Conservation (phyloP, 2,113 vertebrate genomes). For the Casuarius casuarius region DNA sequence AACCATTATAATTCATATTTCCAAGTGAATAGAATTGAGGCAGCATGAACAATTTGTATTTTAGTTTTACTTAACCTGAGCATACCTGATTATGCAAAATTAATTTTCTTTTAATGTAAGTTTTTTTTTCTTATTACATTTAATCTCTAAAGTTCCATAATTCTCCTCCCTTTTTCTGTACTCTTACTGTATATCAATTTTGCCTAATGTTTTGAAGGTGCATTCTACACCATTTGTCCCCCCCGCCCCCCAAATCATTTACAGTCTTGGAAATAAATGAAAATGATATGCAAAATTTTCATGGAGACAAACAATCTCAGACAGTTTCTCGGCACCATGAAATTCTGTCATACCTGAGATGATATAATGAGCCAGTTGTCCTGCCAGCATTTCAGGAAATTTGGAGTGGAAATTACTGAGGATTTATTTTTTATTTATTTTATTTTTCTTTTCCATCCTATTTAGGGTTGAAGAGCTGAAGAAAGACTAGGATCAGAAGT, state of each 20-base stretch:
- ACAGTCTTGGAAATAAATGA: not conserved
- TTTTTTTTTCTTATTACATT: not conserved
- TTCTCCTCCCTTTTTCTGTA: not conserved
- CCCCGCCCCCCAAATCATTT: not conserved
- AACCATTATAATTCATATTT: not conserved
- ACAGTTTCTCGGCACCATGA: not conserved
- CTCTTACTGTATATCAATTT: not conserved
- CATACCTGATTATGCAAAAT: not conserved
- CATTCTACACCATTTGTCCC: rapidly evolving
- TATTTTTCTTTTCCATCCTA: not conserved
- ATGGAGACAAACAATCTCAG: not conserved
- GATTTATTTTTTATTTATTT: not conserved
- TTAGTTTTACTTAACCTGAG: not conserved
- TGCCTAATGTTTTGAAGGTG: not conserved
- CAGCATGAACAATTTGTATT: not conserved
- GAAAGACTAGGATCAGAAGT: not conserved
- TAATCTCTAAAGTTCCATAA: not conserved
- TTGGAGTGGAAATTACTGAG: not conserved
- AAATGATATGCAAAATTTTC: not conserved
- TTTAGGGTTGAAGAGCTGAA: not conserved
- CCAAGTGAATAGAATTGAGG: not conserved
- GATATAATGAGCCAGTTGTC: not conserved
- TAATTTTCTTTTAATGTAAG: not conserved
- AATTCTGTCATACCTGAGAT: not conserved
- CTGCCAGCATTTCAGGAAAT: not conserved